A percentile compares a stretch with the other conserved stretches of the same genome.
These are phyloP conservation scores for Belonocnema kinseyi DNA, from an alignment of 1,140 invertebrate species.

Conservation along the genomic window DNA sequence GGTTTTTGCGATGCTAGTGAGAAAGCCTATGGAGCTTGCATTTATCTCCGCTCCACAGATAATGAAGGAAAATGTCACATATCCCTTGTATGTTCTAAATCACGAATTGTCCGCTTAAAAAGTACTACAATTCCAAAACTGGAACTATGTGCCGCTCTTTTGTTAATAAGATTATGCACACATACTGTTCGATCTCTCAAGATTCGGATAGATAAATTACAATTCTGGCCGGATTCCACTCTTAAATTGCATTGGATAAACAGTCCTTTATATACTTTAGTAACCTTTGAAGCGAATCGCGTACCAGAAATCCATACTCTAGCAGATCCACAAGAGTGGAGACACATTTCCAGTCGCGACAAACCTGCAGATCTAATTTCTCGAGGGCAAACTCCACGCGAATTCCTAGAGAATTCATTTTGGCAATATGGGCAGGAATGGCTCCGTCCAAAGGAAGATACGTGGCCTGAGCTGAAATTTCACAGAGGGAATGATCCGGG, in stretches of 20 bases:
- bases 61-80: not conserved
- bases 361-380: no score
- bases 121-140: not conserved
- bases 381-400: no score
- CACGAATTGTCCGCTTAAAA: not conserved
- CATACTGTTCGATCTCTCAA: not conserved
- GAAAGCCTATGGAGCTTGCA: no score
- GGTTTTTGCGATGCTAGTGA: no score
- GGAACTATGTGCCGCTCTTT: slow-evolving; percentile 6
- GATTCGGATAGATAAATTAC: not conserved
- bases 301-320: slow-evolving; percentile 36
- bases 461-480: no score
- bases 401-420: no score
- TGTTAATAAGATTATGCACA: not conserved
- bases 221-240: slow-evolving; percentile 39
- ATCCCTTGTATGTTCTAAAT: not conserved
- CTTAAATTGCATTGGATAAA: slow-evolving; percentile 35
- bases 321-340: no score
- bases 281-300: slow-evolving; percentile 30
- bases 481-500: no score
- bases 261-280: not conserved
- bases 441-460: no score
- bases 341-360: no score
- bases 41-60: no score
- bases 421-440: no score